Evolutionary conservation across 2,888 invertebrate genomes (phyloP).

Genomic region (Melanostoma scalare): DNA sequence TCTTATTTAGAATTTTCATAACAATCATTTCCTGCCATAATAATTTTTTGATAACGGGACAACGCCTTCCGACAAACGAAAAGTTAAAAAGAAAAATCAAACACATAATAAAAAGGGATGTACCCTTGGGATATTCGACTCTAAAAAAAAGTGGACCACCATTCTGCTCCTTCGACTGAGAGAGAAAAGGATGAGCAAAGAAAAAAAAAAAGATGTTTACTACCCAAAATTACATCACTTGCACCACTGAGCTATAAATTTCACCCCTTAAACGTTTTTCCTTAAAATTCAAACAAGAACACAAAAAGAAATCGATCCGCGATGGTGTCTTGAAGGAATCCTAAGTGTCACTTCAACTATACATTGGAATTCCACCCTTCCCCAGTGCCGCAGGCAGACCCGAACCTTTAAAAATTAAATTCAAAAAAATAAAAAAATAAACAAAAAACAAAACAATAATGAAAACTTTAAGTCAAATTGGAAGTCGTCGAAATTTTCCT

Average conservation of each 20-base stretch:
- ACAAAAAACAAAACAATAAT: constrained; percentile 39
- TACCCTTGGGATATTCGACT: constrained; percentile 49
- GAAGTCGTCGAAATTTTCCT: background rate
- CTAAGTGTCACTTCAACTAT: constrained; percentile 51
- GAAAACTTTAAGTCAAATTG: constrained; percentile 43
- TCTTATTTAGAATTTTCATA: constrained; percentile 63
- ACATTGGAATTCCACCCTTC: constrained; percentile 52
- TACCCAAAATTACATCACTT: constrained; percentile 66
- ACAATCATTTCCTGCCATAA: constrained; percentile 71
- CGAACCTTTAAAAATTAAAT: background rate
- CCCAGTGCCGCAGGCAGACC: background rate
- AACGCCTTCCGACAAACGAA: constrained; percentile 26
- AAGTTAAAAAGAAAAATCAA: background rate
- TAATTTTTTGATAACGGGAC: constrained; percentile 60
- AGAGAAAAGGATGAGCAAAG: constrained; percentile 9
- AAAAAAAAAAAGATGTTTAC: constrained; percentile 42
- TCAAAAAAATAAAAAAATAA: constrained; percentile 17
- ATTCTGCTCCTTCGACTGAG: constrained; percentile 35
- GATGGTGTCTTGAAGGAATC: constrained; percentile 43
- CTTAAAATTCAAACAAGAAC: constrained; percentile 17
- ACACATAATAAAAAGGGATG: constrained; percentile 19
- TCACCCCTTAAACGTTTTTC: constrained; percentile 50
- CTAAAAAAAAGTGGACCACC: constrained; percentile 25
- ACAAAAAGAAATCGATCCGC: constrained; percentile 47
- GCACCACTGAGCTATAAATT: constrained; percentile 57